These are phyloP conservation scores for Heterohyrax brucei DNA, from an alignment of 2,797 vertebrate species.

Conservation along the genomic window DNA sequence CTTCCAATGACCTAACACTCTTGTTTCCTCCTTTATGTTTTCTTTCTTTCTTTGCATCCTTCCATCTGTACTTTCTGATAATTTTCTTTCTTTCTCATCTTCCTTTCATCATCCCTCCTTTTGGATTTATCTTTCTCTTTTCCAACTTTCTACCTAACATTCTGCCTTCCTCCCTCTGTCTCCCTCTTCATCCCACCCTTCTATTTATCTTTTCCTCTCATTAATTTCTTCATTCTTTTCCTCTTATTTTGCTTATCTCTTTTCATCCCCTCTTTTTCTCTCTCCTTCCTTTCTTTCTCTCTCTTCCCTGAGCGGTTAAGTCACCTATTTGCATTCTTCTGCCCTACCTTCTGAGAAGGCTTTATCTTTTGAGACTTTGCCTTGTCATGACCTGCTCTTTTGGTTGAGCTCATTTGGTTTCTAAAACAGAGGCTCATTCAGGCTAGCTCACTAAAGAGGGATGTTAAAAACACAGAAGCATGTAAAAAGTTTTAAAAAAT, in stretches of 20 bases:
- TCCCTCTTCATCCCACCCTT: too few relatives aligned
- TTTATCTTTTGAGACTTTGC: fast-evolving
- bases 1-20: neutral
- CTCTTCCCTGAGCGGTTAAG: neutral
- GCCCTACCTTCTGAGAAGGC: neutral
- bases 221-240: too few relatives aligned
- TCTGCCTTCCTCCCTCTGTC: neutral
- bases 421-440: too few relatives aligned
- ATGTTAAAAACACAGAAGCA: neutral
- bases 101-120: neutral
- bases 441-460: neutral
- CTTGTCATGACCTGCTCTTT: neutral
- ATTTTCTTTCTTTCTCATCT: neutral
- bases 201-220: neutral
- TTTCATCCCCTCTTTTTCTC: neutral
- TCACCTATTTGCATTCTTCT: neutral
- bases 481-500: too few relatives aligned
- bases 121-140: neutral
- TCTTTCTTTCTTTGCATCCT: neutral
- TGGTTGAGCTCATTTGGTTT: neutral
- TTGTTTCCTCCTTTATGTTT: too few relatives aligned
- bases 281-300: neutral
- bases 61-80: neutral
- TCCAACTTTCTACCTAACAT: neutral
- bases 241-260: neutral